Conservation (phyloP, 2,888 invertebrate species). For the Drosophila mayaguana region DNA sequence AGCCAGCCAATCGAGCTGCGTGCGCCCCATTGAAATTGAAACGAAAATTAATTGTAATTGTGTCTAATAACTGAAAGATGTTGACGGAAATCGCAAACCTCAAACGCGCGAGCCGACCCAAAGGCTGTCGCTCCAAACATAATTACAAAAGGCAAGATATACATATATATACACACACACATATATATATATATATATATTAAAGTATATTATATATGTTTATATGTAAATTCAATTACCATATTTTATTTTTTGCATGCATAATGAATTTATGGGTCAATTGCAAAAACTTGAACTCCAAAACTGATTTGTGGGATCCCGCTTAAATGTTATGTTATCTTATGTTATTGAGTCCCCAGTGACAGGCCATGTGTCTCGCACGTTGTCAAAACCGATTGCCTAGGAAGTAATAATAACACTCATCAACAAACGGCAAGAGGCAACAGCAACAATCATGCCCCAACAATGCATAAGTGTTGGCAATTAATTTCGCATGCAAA, state of each 20-base stretch:
- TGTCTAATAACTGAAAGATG: conserved; percentile 72
- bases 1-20: conserved; percentile 4
- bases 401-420: conserved; percentile 64
- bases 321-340: conserved; percentile 43
- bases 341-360: conserved; percentile 42
- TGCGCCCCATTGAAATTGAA: conserved; percentile 53
- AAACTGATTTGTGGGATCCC: conserved; percentile 43
- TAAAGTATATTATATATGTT: background rate
- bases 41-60: conserved; percentile 75
- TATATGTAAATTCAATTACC: conserved; percentile 60
- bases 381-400: conserved; percentile 42
- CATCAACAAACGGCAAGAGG: conserved; percentile 6
- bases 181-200: background rate
- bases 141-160: conserved; percentile 63
- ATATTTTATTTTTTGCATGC: conserved; percentile 64
- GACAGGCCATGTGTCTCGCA: conserved; percentile 46
- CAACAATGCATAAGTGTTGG: conserved; percentile 49
- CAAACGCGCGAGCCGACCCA: conserved; percentile 27
- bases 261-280: conserved; percentile 81
- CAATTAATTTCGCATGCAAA: conserved; percentile 72
- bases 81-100: conserved; percentile 67
- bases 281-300: conserved; percentile 78
- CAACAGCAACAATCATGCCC: conserved; percentile 18
- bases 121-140: conserved; percentile 13
- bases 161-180: background rate